Base-by-base conservation (phyloP, 1,140 invertebrate genomes). In the Drosophila melanica region DNA sequence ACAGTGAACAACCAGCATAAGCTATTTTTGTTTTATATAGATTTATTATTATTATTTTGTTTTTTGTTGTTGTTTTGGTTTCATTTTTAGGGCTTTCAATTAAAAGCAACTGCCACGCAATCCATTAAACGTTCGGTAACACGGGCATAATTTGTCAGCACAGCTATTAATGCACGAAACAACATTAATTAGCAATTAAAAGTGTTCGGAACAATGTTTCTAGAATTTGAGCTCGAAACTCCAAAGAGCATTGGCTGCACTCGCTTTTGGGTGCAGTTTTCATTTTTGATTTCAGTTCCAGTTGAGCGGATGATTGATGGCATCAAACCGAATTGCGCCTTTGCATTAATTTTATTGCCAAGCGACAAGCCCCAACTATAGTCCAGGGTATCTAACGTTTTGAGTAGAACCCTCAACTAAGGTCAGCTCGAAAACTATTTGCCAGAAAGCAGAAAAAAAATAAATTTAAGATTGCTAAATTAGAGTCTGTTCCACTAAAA, bases 161-260 rank as follows among this genome's bases (percentile, higher is more conserved):
- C 69, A 55, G 58, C 55, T 67, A 75, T 81, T 72, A 78, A 68
- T 74, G 70, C 75, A 65, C 75, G 55, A 51, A 62, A 65, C 65
- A 84, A 87, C 75, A 81, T 84, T 84, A 84, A 84, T 89, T 84
- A 84, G 67, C 84, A 69, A 89, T 84, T 89, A 79, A 77, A 71
- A 50, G 64, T 60, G 71, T 45, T 73, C 58, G 42, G 63, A 76
- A 66, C 81, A 84, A 84, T 80, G 80, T 85, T 84, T 74, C 50
- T 63, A 70, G 67, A 75, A 54, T 75, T 27, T 23, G 8, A 60
- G n/a, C 3, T 45, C 48, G 55, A 14, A 66, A 66, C 3, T 45
- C 48, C 60, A 14, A 66, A 66, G 65, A 63, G 47, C 12, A 50
- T 33, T 48, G 23, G n/a, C 42, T 45, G 66, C 66, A 58, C 20